phyloP scores from a whole-genome alignment of 2,797 vertebrate genomes.

The Enteromius paludinosus region DNA sequence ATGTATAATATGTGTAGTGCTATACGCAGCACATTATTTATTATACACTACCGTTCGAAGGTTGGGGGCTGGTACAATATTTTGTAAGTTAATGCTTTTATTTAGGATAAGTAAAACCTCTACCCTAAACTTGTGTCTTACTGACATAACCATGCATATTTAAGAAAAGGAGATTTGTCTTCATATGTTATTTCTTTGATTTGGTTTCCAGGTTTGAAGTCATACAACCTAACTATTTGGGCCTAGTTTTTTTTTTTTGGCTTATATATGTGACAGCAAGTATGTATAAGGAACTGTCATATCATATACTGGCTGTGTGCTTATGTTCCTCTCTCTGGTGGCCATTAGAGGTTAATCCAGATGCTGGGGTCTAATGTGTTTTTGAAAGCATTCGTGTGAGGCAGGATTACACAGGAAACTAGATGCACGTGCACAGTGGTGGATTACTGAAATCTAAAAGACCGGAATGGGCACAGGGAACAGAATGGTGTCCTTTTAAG shows the following conservation, averaged over 20 bases:
- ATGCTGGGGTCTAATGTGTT: conserved; percentile 17
- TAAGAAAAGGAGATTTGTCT: neutral
- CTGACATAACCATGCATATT: neutral
- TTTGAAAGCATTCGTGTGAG: conserved; percentile 6
- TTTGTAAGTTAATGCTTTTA: neutral
- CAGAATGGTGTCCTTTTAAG: neutral
- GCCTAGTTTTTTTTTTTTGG: neutral
- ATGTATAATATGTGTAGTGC: neutral
- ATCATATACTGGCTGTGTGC: neutral
- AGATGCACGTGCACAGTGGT: conserved; percentile 12
- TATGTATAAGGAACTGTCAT: neutral
- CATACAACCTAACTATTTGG: neutral
- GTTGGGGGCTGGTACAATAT: neutral
- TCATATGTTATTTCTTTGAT: neutral
- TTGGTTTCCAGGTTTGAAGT: neutral
- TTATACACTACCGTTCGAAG: neutral
- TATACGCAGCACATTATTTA: neutral
- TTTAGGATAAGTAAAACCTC: neutral
- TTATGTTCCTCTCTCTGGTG: neutral
- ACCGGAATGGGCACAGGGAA: neutral
- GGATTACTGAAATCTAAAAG: conserved; percentile 36
- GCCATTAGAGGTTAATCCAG: neutral
- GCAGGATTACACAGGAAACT: conserved; percentile 42
- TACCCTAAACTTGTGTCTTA: neutral
- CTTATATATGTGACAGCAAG: neutral